These are phyloP conservation scores for Therioaphis trifolii DNA, from an alignment of 2,888 invertebrate species.

Conservation along the genomic window DNA sequence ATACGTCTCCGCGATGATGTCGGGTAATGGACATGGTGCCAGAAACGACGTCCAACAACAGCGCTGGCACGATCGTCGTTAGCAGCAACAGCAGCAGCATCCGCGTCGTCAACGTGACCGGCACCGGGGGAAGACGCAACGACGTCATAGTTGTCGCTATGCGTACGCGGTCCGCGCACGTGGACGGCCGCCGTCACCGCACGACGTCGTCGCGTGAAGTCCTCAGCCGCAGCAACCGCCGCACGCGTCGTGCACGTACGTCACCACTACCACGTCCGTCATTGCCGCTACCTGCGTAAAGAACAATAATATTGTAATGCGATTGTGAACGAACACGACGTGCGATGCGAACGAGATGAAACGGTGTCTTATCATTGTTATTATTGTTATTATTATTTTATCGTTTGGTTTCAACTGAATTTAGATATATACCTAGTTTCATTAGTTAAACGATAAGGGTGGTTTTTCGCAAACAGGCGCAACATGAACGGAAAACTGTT, in stretches of 20 bases:
- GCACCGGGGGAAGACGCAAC: background rate
- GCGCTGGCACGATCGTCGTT: background rate
- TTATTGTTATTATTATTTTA: too few relatives aligned
- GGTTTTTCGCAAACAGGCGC: too few relatives aligned
- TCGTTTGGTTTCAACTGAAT: too few relatives aligned
- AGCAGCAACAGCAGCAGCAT: background rate
- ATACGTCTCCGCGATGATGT: slow-evolving; percentile 74
- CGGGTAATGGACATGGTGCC: slow-evolving; percentile 73
- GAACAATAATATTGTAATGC: background rate
- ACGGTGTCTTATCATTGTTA: too few relatives aligned
- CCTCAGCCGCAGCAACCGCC: background rate
- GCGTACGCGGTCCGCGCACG: background rate
- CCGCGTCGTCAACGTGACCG: background rate
- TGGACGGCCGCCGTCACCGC: background rate
- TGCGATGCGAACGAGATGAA: too few relatives aligned
- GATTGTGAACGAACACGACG: too few relatives aligned
- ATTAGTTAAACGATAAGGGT: too few relatives aligned
- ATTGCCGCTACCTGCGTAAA: background rate
- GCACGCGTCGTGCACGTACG: slow-evolving; percentile 1
- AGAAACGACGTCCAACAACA: slow-evolving; percentile 69
- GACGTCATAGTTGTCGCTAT: background rate
- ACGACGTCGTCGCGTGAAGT: background rate
- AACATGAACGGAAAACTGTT: too few relatives aligned
- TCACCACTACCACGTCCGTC: background rate
- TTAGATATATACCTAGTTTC: too few relatives aligned